phyloP scores from a whole-genome alignment of 2,888 invertebrate species.

The Odontothrips loti region DNA sequence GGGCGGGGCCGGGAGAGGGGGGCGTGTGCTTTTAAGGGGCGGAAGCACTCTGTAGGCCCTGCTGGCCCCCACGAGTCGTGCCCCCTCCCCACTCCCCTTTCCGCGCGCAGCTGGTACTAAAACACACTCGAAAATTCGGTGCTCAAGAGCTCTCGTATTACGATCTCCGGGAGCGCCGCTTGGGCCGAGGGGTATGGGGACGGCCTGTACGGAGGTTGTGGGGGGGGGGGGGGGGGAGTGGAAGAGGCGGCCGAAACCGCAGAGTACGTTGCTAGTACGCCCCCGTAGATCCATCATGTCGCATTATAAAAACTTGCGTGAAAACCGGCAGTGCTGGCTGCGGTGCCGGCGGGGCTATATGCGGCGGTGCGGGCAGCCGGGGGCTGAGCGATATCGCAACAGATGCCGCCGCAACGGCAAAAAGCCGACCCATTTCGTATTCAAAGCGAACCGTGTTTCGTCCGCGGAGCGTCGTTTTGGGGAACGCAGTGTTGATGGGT shows the following conservation, averaged over 20 bases:
- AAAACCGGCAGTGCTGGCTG: not conserved
- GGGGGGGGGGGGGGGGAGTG: not conserved
- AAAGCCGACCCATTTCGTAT: not conserved
- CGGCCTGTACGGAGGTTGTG: not conserved
- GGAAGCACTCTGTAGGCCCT: not conserved
- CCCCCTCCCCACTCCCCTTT: not conserved
- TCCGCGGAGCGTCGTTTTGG: not conserved
- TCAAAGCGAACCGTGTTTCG: not conserved
- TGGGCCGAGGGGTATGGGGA: too few species aligned
- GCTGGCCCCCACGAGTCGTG: not conserved
- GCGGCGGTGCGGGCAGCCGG: too few species aligned
- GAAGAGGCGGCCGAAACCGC: not conserved
- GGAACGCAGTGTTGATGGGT: slow-evolving; percentile 1
- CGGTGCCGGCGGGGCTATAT: not conserved
- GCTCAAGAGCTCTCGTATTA: slow-evolving; percentile 17
- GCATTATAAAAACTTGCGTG: slow-evolving; percentile 3
- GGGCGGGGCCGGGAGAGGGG: not conserved
- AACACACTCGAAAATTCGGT: slow-evolving; percentile 22
- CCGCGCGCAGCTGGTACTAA: not conserved
- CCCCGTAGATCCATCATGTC: not conserved
- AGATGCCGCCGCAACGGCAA: not conserved
- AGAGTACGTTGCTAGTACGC: not conserved
- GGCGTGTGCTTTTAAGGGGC: slow-evolving; percentile 2
- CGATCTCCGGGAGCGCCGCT: not conserved
- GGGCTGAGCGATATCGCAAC: too few species aligned